These are phyloP conservation scores for Amphiprion ocellaris DNA, from an alignment of 2,113 vertebrate species.

Conservation along the genomic window DNA sequence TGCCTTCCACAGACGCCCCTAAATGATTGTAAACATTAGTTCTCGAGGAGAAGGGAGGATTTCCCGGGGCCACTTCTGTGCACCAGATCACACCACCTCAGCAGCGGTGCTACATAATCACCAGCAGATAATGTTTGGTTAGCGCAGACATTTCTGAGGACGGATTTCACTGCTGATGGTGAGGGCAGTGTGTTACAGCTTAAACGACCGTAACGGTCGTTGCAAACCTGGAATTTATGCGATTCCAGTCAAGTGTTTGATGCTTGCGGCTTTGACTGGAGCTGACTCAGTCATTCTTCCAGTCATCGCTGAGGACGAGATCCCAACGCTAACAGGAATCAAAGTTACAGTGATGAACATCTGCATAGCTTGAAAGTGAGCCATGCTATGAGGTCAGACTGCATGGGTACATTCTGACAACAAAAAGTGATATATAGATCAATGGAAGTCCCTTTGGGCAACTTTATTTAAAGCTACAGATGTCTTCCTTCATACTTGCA, in stretches of 20 bases:
- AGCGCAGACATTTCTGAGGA: conserved; percentile 64
- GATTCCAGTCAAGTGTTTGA: conserved; percentile 5
- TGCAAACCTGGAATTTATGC: conserved; percentile 19
- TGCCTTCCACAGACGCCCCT: conserved; percentile 74
- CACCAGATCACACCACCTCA: conserved; percentile 69
- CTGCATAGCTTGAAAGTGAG: conserved; percentile 14
- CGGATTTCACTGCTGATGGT: conserved; percentile 59
- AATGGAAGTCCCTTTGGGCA: background rate
- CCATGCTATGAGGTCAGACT: conserved; percentile 6
- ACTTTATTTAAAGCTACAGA: background rate
- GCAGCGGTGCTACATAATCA: conserved; percentile 72
- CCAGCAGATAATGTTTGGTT: conserved; percentile 76
- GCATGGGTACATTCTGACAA: conserved; percentile 11
- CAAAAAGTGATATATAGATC: conserved; percentile 2
- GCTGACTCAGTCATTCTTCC: conserved; percentile 51
- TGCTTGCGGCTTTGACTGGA: conserved; percentile 41
- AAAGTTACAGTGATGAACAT: conserved; percentile 24
- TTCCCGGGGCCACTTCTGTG: conserved; percentile 68
- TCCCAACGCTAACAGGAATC: conserved; percentile 7
- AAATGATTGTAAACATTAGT: conserved; percentile 85
- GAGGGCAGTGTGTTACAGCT: conserved; percentile 23
- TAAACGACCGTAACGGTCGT: conserved; percentile 30
- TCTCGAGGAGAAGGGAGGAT: conserved; percentile 64
- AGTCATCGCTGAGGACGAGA: conserved; percentile 30
- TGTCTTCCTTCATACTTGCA: conserved; percentile 3